Conservation (phyloP, 2,113 vertebrate genomes). For the Hiodon tergisus region DNA sequence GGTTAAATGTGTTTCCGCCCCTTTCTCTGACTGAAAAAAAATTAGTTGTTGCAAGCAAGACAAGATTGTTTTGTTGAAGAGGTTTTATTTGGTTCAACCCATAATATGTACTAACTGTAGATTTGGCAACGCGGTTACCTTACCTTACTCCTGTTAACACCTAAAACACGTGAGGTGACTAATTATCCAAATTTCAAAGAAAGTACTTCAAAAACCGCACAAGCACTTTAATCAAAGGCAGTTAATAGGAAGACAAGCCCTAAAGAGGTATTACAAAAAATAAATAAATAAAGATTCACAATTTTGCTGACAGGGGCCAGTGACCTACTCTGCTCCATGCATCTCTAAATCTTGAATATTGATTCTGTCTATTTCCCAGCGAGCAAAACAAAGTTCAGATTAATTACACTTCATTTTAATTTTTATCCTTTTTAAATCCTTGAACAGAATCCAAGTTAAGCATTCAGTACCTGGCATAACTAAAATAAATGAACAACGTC, state of each 20-base stretch:
- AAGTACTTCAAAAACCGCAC: background rate
- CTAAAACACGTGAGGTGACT: too few relatives aligned
- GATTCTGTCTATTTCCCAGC: constrained; percentile 21
- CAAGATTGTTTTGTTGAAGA: too few relatives aligned
- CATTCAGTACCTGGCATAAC: background rate
- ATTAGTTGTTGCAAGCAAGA: too few relatives aligned
- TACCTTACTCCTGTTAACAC: too few relatives aligned
- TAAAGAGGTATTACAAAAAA: background rate
- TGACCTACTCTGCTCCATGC: constrained; percentile 6
- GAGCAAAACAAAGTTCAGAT: constrained; percentile 13
- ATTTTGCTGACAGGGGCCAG: constrained; percentile 18
- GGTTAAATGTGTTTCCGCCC: too few relatives aligned
- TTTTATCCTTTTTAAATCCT: constrained; percentile 5
- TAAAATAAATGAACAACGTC: background rate
- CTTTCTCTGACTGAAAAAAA: too few relatives aligned
- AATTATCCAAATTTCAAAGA: too few relatives aligned
- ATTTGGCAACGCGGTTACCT: too few relatives aligned
- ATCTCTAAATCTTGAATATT: constrained; percentile 23
- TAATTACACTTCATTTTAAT: constrained; percentile 7
- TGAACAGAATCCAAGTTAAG: background rate
- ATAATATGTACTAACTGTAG: too few relatives aligned
- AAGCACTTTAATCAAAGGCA: constrained; percentile 2
- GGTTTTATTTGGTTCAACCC: too few relatives aligned
- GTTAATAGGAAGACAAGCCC: background rate
- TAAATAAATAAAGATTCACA: constrained; percentile 6